Conservation (phyloP, 2,797 vertebrate genomes). For the Loriculus beryllinus region DNA sequence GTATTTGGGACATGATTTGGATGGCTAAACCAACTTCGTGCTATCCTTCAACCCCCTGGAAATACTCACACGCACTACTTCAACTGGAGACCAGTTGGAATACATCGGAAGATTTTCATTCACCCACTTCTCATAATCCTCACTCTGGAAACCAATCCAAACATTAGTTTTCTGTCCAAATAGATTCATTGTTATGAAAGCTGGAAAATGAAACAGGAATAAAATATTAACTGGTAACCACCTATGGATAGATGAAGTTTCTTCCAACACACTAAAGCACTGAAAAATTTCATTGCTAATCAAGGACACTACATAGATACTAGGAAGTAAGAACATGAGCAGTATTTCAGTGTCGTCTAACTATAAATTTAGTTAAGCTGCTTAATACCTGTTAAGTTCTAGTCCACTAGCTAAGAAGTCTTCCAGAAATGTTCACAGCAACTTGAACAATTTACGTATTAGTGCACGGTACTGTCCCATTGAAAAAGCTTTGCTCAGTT, state of each 20-base stretch:
- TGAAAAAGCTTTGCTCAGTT: neutral
- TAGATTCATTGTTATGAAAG: slow-evolving; percentile 94
- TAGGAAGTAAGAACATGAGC: neutral
- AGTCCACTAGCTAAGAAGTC: neutral
- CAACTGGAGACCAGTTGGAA: slow-evolving; percentile 89
- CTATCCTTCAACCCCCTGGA: neutral
- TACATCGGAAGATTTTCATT: slow-evolving; percentile 80
- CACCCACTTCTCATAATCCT: slow-evolving; percentile 81
- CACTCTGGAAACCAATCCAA: slow-evolving; percentile 87
- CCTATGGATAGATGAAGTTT: neutral
- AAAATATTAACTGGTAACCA: neutral
- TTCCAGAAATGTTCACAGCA: neutral
- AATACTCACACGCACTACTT: slow-evolving; percentile 72
- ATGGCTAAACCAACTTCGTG: neutral
- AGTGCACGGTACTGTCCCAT: neutral
- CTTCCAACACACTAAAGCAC: slow-evolving; percentile 9
- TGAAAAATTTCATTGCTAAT: slow-evolving; percentile 7
- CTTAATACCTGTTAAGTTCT: neutral
- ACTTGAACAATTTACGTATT: neutral
- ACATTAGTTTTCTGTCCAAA: slow-evolving; percentile 83
- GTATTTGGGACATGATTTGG: neutral
- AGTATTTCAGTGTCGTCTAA: neutral
- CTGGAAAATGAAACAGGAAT: slow-evolving; percentile 70
- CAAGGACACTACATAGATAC: neutral
- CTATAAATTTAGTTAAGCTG: slow-evolving; percentile 3